Conservation (phyloP, 1,140 invertebrate genomes). For the Lysiphlebus fabarum region DNA sequence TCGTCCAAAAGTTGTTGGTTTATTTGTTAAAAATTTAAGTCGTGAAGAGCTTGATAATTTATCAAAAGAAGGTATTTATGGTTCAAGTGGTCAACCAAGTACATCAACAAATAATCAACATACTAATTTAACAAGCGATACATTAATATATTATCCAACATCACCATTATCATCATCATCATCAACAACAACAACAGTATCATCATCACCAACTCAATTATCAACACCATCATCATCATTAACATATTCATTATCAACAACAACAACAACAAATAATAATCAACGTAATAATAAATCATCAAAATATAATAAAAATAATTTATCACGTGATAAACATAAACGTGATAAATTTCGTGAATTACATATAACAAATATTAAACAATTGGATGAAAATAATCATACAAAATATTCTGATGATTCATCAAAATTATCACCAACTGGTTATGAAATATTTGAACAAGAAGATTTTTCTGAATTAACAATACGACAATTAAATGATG, state of each 20-base stretch:
- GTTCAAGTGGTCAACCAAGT: conserved; percentile 21
- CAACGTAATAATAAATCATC: not conserved
- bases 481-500: conserved; percentile 18
- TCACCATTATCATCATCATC: conserved; percentile 22
- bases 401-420: conserved; percentile 27
- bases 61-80: conserved; percentile 34
- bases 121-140: too few relatives aligned
- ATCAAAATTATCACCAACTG: conserved; percentile 26
- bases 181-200: conserved; percentile 31
- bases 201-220: conserved; percentile 28
- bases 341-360: not conserved
- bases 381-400: not conserved
- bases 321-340: not conserved
- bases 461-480: conserved; percentile 24
- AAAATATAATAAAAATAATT: not conserved
- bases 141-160: conserved; percentile 3
- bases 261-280: not conserved
- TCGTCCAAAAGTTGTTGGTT: conserved; percentile 43
- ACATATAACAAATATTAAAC: not conserved
- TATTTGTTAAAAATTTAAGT: conserved; percentile 41
- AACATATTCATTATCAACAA: not conserved
- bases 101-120: not conserved
- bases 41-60: conserved; percentile 36
- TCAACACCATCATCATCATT: conserved; percentile 15
- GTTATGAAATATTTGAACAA: conserved; percentile 27